Evolutionary conservation across 1,140 invertebrate genomes (phyloP), one percentile per base, ranked within the genome.

Genomic region (Philotrypesis tridentata): DNA sequence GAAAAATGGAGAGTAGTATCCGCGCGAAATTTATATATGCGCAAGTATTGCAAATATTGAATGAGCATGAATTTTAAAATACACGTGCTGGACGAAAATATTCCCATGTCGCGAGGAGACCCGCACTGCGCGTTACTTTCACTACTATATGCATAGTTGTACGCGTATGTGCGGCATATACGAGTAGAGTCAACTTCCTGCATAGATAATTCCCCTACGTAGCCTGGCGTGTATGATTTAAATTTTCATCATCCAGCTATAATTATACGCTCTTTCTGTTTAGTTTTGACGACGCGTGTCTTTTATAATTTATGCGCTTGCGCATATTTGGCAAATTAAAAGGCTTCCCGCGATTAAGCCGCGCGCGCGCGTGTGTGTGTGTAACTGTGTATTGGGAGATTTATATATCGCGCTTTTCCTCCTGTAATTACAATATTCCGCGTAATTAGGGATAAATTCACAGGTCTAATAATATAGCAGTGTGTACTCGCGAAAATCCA

Each of bases 191-290:
- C 48, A 27, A 63, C 78, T 79, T 72, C 70, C 78, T 71, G 61
- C 43, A 63, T 72, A 79, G 78, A 79, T 79, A 48, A 79, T 72
- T 79, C 70, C 23, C 33, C 25, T 48, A 70, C 0, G 14, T 37
- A 40, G 33, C 9, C 14, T n/a, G 48, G 48, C 48, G 21, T 25
- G 23, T 29, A 80, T 80, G 43, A 73, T 73, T 80, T 80, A 73
- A 80, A 80, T 80, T 80, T 73, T 74, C 79, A 80, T 29, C 79
- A 74, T 5, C n/a, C n/a, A 14, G n/a, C 8, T 67, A 67, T 80
- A 74, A 80, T 73, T 25, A 79, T 27, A 79, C 48, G 48, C 25
- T 67, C 55, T 55, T 21, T 63, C n/a, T 43, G 14, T 48, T 21
- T 12, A 48, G 33, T 68, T 78, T 65, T 40, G 67, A 55, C 48